These are phyloP conservation scores for Delichon dasypus DNA, from an alignment of 2,797 vertebrate genomes.

Conservation along the genomic window DNA sequence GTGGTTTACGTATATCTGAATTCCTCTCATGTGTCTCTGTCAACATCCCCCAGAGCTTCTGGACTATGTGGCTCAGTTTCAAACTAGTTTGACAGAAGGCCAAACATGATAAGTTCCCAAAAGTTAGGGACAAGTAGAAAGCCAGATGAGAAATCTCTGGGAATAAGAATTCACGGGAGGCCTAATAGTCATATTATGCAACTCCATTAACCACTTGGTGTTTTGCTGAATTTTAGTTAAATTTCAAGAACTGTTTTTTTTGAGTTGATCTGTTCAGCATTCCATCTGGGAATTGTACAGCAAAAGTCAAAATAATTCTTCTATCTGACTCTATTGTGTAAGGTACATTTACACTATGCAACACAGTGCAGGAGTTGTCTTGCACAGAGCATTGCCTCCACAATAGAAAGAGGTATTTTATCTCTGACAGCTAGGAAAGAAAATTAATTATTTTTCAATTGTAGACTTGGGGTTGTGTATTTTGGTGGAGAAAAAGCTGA, in stretches of 20 bases:
- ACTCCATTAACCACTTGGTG: background rate
- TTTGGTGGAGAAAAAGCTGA: background rate
- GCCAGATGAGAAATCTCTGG: conserved; percentile 45
- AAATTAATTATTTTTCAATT: background rate
- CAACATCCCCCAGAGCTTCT: conserved; percentile 14
- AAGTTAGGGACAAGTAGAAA: conserved; percentile 31
- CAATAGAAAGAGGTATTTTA: background rate
- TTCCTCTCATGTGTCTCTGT: conserved; percentile 24
- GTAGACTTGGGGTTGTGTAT: background rate
- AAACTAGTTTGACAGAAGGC: conserved; percentile 32
- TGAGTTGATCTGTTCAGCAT: background rate
- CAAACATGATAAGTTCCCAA: conserved; percentile 47
- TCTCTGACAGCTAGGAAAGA: background rate
- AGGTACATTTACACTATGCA: background rate
- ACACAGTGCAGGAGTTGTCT: background rate
- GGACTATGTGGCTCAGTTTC: conserved; percentile 24
- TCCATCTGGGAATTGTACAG: background rate
- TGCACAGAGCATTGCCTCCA: background rate
- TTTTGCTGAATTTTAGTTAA: conserved; percentile 1
- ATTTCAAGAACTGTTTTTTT: background rate
- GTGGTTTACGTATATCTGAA: background rate
- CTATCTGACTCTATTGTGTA: background rate
- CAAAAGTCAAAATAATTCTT: background rate
- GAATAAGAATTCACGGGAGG: background rate
- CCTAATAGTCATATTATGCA: background rate